A percentile compares a stretch with the other conserved stretches of the same genome.
These are phyloP conservation scores for Nebria brevicollis DNA, from an alignment of 2,888 invertebrate species.

Conservation along the genomic window DNA sequence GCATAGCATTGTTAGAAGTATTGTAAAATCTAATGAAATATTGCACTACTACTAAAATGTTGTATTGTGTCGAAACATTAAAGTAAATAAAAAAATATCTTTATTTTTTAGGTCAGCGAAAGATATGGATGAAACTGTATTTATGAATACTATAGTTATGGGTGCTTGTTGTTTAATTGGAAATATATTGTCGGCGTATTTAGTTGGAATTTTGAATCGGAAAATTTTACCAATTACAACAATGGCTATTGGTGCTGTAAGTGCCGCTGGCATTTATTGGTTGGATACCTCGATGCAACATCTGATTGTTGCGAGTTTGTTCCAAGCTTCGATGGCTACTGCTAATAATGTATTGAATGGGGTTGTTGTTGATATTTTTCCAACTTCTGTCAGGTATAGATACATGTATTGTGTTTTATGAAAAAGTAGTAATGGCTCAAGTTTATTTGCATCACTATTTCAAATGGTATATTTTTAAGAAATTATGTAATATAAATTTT, in stretches of 20 bases:
- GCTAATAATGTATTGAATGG: slow-evolving; percentile 63
- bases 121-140: slow-evolving; percentile 70
- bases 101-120: slow-evolving; percentile 62
- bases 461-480: not conserved
- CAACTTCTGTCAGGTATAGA: slow-evolving; percentile 54
- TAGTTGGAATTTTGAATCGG: slow-evolving; percentile 60
- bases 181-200: slow-evolving; percentile 72
- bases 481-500: slow-evolving; percentile 42
- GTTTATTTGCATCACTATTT: not conserved
- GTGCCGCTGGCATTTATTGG: slow-evolving; percentile 71
- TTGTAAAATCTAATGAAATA: too few species aligned
- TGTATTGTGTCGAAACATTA: too few species aligned
- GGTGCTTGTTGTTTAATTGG: slow-evolving; percentile 73
- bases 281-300: slow-evolving; percentile 68
- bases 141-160: slow-evolving; percentile 73
- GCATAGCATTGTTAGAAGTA: too few species aligned
- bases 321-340: slow-evolving; percentile 64
- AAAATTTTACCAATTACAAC: slow-evolving; percentile 59
- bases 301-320: slow-evolving; percentile 67
- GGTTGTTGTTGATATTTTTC: slow-evolving; percentile 59
- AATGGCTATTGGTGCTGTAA: slow-evolving; percentile 66
- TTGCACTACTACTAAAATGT: too few species aligned
- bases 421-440: not conserved
- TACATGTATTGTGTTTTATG: not conserved
- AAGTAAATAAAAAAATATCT: not conserved